A percentile compares a stretch with the other conserved stretches of the same genome.
phyloP scores from a whole-genome alignment of 2,888 invertebrate species.

The Halictus quadricinctus region DNA sequence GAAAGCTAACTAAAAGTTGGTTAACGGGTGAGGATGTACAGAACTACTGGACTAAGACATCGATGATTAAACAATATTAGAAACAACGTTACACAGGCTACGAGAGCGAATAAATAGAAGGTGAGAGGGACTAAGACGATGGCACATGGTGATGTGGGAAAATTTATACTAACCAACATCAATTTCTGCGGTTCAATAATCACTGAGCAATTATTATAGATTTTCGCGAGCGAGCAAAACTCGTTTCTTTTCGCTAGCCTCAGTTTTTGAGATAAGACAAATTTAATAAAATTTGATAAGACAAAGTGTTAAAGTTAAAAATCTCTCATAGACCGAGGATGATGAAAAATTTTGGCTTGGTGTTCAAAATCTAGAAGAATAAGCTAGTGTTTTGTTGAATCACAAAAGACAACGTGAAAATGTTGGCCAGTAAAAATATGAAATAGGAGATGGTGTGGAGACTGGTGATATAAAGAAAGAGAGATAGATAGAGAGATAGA shows the following conservation, averaged over 20 bases:
- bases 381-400: not conserved
- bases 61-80: slow-evolving; percentile 38
- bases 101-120: not conserved
- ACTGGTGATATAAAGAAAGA: not conserved
- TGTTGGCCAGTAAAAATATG: not conserved
- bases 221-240: not conserved
- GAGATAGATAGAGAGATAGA: slow-evolving; percentile 43
- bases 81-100: slow-evolving; percentile 22
- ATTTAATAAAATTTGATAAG: not conserved
- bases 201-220: not conserved
- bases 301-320: not conserved
- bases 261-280: not conserved
- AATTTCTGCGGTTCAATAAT: not conserved
- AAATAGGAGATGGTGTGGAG: not conserved
- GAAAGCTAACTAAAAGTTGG: slow-evolving; percentile 36
- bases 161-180: not conserved
- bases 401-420: not conserved
- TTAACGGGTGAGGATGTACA: not conserved
- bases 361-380: not conserved
- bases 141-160: not conserved
- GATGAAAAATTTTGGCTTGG: not conserved
- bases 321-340: not conserved
- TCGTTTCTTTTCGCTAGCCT: not conserved
- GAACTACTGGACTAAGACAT: slow-evolving; percentile 21
- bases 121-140: slow-evolving; percentile 14